These are phyloP conservation scores for Zosterops lateralis DNA, from an alignment of 2,113 vertebrate species.

Conservation along the genomic window DNA sequence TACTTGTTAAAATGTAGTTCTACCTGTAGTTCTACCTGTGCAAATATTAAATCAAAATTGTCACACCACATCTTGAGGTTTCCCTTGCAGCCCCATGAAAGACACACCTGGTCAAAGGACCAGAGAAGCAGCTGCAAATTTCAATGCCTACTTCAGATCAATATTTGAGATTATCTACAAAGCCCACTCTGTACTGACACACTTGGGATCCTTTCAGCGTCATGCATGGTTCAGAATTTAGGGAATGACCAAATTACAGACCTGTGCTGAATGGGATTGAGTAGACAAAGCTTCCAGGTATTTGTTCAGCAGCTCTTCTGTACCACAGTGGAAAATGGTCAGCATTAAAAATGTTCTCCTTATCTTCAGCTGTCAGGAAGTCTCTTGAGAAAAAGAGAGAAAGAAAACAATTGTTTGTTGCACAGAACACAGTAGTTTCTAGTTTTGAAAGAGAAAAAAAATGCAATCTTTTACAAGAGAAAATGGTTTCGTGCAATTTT, in stretches of 20 bases:
- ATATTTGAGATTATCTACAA: background rate
- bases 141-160: background rate
- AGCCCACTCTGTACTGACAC: background rate
- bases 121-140: background rate
- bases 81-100: background rate
- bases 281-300: slow-evolving; percentile 95
- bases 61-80: background rate
- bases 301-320: slow-evolving; percentile 94
- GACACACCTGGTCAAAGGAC: background rate
- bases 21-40: background rate
- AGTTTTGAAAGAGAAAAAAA: background rate
- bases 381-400: slow-evolving; percentile 86
- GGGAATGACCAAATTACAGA: slow-evolving; percentile 46
- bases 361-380: slow-evolving; percentile 94
- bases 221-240: background rate
- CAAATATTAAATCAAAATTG: background rate
- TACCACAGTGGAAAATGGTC: slow-evolving; percentile 99
- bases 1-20: background rate
- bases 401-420: slow-evolving; percentile 18
- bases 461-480: background rate
- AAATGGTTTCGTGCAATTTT: background rate
- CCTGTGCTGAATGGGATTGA: slow-evolving; percentile 93
- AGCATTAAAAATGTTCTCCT: slow-evolving; percentile 95
- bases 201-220: background rate
- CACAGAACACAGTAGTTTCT: background rate